Base-by-base conservation (phyloP, 2,888 invertebrate species). In the Lepidocyrtinus sp. region DNA sequence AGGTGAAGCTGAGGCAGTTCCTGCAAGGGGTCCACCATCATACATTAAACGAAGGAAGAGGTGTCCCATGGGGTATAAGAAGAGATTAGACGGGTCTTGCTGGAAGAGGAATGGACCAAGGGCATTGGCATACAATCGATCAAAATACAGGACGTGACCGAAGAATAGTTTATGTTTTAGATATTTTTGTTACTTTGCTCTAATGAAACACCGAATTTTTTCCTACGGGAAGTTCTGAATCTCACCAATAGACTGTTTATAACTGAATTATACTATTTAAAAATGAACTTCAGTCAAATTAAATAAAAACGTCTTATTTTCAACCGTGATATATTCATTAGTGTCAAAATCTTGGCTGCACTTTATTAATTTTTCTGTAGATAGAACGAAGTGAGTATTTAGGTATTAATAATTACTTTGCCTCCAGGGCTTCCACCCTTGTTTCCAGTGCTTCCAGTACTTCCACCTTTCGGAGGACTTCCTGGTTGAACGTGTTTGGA, bases 71-170 rank as follows among this genome's bases (percentile, higher is more conserved):
- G 79, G 76, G 0, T 59, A 80, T 22, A 62, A 45, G 17, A 79
- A 79, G 22, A 74, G 79, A 12, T 45, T 82, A 59, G 82, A 82
- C 70, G 82, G 82, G n/a, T 65, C 70, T 26, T 82, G 82, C 45
- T 1, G 82, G 59, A 69, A 24, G 62, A 36, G 17, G 15, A n/a
- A 17, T 2, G 67, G 75, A 1, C 55, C 27, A 22, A 17, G 61
- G 19, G 75, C 61, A 50, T 17, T n/a, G 55, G 22, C 24, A 46
- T 25, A 24, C n/a, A 27, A 36, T 15, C 7, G 65, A 61, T 24
- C 61, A 21, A 26, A 25, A 15, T 12, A 24, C 59, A 25, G 61
- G 27, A 70, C 70, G 24, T 70, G 27, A 19, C 17, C 17, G 61
- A 9, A 15, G 9, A 62, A 26, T 15, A 62, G 62, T 25, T 62